Percentiles rank a stretch among this genome's conserved stretches.
These are phyloP conservation scores for Mylabris phalerata DNA, from an alignment of 1,140 invertebrate species.

Conservation along the genomic window DNA sequence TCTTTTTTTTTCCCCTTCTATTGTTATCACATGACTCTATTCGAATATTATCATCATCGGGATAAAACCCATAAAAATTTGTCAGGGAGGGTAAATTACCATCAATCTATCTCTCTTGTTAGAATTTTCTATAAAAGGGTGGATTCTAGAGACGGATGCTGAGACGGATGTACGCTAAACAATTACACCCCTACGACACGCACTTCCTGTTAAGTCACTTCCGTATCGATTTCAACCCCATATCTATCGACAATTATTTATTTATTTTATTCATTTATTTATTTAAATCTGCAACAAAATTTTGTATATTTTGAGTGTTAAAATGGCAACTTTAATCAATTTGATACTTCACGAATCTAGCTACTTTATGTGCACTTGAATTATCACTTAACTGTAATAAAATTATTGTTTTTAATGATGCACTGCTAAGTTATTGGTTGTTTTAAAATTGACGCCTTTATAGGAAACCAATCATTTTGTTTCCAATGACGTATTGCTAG, in stretches of 20 bases:
- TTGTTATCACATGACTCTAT: conserved; percentile 14
- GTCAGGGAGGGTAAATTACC: conserved; percentile 26
- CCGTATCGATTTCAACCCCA: conserved; percentile 17
- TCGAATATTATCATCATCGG: conserved; percentile 24
- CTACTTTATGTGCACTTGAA: too few species aligned
- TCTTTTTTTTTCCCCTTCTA: too few species aligned
- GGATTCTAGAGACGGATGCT: background rate
- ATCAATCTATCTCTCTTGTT: too few species aligned
- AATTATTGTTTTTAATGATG: too few species aligned
- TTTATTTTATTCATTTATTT: conserved; percentile 1
- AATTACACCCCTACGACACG: conserved; percentile 34
- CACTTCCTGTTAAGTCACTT: conserved; percentile 32
- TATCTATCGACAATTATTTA: background rate
- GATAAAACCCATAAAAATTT: conserved; percentile 38
- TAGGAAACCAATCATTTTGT: too few species aligned
- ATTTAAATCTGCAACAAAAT: background rate
- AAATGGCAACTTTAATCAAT: too few species aligned
- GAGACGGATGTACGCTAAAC: conserved; percentile 24
- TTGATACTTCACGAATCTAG: too few species aligned
- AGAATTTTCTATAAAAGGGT: too few species aligned
- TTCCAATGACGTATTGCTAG: too few species aligned
- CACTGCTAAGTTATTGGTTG: too few species aligned
- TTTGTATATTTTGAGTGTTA: background rate
- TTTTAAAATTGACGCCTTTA: too few species aligned
- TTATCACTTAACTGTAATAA: too few species aligned